Conservation (phyloP, 2,113 vertebrate species). For the Gracilinanus agilis region DNA sequence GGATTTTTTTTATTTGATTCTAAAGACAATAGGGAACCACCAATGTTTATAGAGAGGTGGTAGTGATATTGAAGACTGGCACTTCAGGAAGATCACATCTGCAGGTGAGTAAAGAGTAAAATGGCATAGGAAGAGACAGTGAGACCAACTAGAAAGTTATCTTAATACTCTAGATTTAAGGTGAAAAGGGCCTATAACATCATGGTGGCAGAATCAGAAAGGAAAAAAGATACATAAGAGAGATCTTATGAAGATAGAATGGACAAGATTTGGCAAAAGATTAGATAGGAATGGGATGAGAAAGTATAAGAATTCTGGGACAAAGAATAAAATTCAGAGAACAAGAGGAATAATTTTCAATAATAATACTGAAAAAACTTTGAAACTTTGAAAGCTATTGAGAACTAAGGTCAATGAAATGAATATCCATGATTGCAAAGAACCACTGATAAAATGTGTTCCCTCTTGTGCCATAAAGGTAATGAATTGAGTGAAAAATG, state of each 20-base stretch:
- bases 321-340: neutral
- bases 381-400: neutral
- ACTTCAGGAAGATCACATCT: neutral
- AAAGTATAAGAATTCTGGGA: neutral
- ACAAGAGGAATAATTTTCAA: neutral
- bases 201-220: neutral
- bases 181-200: neutral
- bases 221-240: neutral
- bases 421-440: too few species aligned
- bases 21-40: neutral
- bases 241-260: neutral
- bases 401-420: too few species aligned
- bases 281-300: neutral
- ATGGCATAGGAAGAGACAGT: neutral
- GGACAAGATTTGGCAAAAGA: neutral
- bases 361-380: neutral
- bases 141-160: neutral
- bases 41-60: neutral
- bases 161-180: neutral
- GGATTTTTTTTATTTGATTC: neutral
- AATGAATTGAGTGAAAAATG: too few species aligned
- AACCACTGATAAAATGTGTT: too few species aligned
- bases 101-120: neutral
- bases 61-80: neutral
- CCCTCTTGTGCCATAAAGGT: too few species aligned